Conservation (phyloP, 1,140 invertebrate species). For the Lucilia sericata region DNA sequence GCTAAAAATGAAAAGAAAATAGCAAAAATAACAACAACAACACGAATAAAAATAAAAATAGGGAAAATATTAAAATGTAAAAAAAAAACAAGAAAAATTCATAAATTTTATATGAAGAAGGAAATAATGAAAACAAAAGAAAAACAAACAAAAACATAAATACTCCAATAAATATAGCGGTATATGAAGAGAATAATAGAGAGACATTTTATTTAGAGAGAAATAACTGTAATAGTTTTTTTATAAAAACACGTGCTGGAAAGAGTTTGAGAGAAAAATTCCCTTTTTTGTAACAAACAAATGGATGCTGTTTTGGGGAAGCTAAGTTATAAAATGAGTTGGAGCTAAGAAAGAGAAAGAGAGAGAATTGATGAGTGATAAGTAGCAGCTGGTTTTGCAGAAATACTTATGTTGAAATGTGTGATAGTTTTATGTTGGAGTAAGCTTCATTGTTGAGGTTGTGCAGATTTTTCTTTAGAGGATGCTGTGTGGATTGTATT, state of each 20-base stretch:
- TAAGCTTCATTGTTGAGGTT: not conserved
- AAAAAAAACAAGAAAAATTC: not conserved
- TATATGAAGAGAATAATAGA: not conserved
- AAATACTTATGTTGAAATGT: not conserved
- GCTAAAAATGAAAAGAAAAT: not conserved
- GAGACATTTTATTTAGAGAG: not conserved
- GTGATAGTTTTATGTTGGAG: not conserved
- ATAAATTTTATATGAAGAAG: not conserved
- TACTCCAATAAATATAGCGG: not conserved
- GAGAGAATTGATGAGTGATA: not conserved
- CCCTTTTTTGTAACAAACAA: not conserved
- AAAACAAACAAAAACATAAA: not conserved
- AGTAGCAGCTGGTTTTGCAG: not conserved
- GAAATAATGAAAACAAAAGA: not conserved
- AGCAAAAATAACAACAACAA: not conserved
- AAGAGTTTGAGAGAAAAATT: not conserved
- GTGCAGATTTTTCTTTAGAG: not conserved
- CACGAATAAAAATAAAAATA: not conserved
- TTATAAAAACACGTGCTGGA: conserved; percentile 8
- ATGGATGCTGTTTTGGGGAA: not conserved
- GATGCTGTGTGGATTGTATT: conserved; percentile 25
- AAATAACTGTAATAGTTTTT: not conserved
- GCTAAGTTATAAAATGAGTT: not conserved
- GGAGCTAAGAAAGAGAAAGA: not conserved
- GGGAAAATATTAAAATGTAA: not conserved